phyloP scores from a whole-genome alignment of 2,888 invertebrate species.

The Ornithoptera priamus region DNA sequence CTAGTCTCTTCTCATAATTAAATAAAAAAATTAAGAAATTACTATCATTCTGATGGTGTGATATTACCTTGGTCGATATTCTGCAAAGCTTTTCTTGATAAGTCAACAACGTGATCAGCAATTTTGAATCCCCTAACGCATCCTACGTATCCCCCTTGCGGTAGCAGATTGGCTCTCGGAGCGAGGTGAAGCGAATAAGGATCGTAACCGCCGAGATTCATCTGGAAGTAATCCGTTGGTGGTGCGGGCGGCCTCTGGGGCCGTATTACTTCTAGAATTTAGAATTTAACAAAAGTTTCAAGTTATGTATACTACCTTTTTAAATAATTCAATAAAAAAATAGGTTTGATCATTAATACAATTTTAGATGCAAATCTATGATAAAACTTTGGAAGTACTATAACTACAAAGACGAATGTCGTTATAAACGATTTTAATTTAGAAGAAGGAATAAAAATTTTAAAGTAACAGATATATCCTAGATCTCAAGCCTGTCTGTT shows the following conservation, averaged over 20 bases:
- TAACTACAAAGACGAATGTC: too few species aligned
- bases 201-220: conserved; percentile 93
- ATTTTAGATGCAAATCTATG: too few species aligned
- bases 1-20: too few species aligned
- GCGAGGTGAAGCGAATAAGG: conserved; percentile 83
- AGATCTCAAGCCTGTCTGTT: background rate
- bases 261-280: conserved; percentile 87
- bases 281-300: background rate
- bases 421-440: too few species aligned
- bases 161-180: conserved; percentile 56
- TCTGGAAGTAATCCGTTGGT: conserved; percentile 93
- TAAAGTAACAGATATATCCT: background rate
- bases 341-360: too few species aligned
- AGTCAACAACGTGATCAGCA: conserved; percentile 88
- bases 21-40: too few species aligned
- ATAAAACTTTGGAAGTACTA: too few species aligned
- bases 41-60: background rate
- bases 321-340: too few species aligned
- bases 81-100: conserved; percentile 85
- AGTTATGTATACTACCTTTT: background rate
- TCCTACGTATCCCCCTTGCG: conserved; percentile 88
- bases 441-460: background rate
- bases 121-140: conserved; percentile 93
- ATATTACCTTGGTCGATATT: conserved; percentile 83
- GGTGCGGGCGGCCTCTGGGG: conserved; percentile 94